Evolutionary conservation across 2,888 invertebrate genomes (phyloP), one percentile per base, ranked within the genome.

Genomic region (Ernsta delagoae): DNA sequence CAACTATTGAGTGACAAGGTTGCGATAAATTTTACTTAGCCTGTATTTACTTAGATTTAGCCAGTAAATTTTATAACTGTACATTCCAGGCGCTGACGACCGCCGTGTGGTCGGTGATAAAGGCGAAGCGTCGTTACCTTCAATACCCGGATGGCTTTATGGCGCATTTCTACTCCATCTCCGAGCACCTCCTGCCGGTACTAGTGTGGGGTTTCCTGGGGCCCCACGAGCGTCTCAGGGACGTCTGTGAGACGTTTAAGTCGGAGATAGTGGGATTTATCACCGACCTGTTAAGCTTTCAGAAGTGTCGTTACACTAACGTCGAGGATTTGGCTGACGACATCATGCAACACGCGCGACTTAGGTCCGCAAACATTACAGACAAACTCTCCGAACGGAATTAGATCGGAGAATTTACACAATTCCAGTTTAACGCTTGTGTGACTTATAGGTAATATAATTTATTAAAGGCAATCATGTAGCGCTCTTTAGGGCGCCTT

Each of bases 201-300:
- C 11, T 43, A 3, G 43, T 43, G 43, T 43, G 43, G 43, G 43
- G 43, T 7, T 43, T 43, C 43, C 43, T 43, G 43, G 43, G 43
- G 3, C 43, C 43, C 9, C 43, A 5, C 43, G 43, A 43, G 11
- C 43, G 43, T 11, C 43, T 43, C 4, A 5, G 43, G 3, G 43
- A 43, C 43, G 43, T 43, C 11, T 43, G 43, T 11, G 43, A 43
- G 43, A 11, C 43, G 3, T 43, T 43, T 11, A 9, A 11, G 11
- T 43, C 43, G 4, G 43, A 43, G 11, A 43, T 43, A 9, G 43
- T 43, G 3, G 43, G 43, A 4, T 98, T 98, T 83, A 95, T 99
- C 71, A 90, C 95, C 61, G 99, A 99, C 85, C 96, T 99, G 78
- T 99, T 99, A 90, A 98, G 96, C 92, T 98, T 99, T 87, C 97